Percentiles rank a stretch among this genome's conserved stretches.
These are phyloP conservation scores for Gnathonemus echidnorhynchus DNA, from an alignment of 2,113 vertebrate genomes.

Conservation along the genomic window DNA sequence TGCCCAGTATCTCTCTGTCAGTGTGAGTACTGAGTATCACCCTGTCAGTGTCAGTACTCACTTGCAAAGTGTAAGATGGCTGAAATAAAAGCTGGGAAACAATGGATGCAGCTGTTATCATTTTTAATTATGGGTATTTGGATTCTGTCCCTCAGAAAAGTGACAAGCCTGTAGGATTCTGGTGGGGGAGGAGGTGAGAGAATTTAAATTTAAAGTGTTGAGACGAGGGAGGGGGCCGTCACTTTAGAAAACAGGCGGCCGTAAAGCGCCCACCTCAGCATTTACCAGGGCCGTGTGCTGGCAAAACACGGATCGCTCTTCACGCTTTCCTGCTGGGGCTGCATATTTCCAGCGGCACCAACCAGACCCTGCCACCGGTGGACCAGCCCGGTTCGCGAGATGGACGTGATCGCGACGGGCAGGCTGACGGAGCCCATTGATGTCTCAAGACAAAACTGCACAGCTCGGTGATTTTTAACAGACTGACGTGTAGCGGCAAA, in stretches of 20 bases:
- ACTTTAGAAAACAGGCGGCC: conserved; percentile 23
- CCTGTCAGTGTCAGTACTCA: not conserved
- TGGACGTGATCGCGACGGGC: not conserved
- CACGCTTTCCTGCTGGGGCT: conserved; percentile 57
- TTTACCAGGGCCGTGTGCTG: conserved; percentile 26
- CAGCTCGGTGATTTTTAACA: not conserved
- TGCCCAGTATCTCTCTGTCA: not conserved
- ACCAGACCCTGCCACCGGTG: not conserved
- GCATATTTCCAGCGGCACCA: conserved; percentile 16
- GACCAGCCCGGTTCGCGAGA: not conserved
- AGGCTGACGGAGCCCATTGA: not conserved
- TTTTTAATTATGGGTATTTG: conserved; percentile 12
- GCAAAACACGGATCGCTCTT: conserved; percentile 50
- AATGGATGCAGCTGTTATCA: not conserved
- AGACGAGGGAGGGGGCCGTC: conserved; percentile 25
- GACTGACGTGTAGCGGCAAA: not conserved
- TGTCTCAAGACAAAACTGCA: not conserved
- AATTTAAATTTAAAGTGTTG: conserved; percentile 16
- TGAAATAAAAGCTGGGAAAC: not conserved
- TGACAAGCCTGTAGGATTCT: not conserved
- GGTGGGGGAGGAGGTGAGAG: not conserved
- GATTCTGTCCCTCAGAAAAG: not conserved
- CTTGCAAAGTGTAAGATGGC: not conserved
- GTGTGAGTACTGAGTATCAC: not conserved
- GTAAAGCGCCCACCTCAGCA: not conserved